Base-by-base conservation (phyloP, 2,113 vertebrate species). In the Trematomus loennbergii region DNA sequence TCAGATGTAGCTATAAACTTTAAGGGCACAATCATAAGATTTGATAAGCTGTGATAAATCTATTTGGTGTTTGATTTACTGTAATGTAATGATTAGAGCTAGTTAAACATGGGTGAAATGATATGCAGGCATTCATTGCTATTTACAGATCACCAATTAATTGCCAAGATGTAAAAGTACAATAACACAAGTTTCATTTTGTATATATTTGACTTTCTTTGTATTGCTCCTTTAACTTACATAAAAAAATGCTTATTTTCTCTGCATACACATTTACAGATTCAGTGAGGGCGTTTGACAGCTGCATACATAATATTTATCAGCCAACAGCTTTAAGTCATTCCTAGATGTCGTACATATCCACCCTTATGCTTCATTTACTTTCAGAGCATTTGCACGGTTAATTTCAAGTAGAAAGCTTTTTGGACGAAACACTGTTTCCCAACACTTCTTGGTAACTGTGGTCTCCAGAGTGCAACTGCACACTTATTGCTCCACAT, bases 401-500 rank as follows among this genome's bases (percentile, higher is more conserved):
- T 13, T 17, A 10, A 25, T 58, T 54, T 33, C 53, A 67, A 40
- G 66, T 7, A 52, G 76, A 78, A 88, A 72, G 48, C 54, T 76
- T 64, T 29, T 29, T 29, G 29, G 29, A 29, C 29, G 29, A 29
- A 87, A 85, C 20, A 18, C 25, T 10, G 68, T 92, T 91, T 92
- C 88, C 63, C 46, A 87, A 87, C 50, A 59, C 60, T 59, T 49
- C 81, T 84, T 76, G 67, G 22, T 49, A 61, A 70, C 53, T 29
- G 53, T 52, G 11, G 5, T 36, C 63, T 49, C 45, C 17, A n/a
- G 17, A 53, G 49, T 29, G 54, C 65, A 75, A 72, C 79, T 85
- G 25, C 9, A 81, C 8, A 33, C 71, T 50, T 79, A 84, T 88
- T 89, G 82, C 86, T 85, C 73, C 91, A 88, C 70, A 69, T 49